Base-by-base conservation (phyloP, 2,113 vertebrate species). In the Baryphthengus martii region DNA sequence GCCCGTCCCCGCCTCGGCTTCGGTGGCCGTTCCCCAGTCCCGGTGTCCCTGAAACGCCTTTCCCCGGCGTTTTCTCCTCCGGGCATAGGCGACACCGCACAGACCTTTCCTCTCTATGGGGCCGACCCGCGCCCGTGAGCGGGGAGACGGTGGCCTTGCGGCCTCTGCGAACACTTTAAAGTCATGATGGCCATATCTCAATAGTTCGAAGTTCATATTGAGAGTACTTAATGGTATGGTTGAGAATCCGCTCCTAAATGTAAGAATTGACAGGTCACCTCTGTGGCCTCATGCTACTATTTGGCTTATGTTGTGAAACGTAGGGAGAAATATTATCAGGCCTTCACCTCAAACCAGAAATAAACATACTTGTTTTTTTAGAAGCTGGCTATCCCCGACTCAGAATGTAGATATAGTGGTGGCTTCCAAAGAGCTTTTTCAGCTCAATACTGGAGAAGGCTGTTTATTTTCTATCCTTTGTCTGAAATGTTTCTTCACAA, bases 131-230 rank as follows among this genome's bases (percentile, higher is more conserved):
- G 2, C 7, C 23, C 2, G 5, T 29, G 2, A 4, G 1, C 4
- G 5, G 9, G 4, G 19, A 45, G 1, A 8, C 21, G 4, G 2
- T 0, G 0, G 9, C 3, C 4, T 45, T n/a, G 29, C 7, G 7
- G 11, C 2, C 2, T 6, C 4, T 1, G 1, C 1, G 1, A 0
- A 9, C 2, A 7, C 31, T 1, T 17, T 29, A 11, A 9, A 2
- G 21, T 16, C 11, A 0, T 6, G 6, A 1, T 26, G 5, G 5
- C 10, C 3, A 0, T 11, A 3, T 28, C 1, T 66, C n/a, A 1
- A 2, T 4, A 18, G 0, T 20, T 39, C 2, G 13, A 18, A 6
- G 3, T 1, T 33, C 20, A 10, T 8, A 6, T 18, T 3, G 3
- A 8, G 7, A 4, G 4, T 3, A 7, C 6, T 59, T 2, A 0